Evolutionary conservation across 2,113 vertebrate genomes (phyloP), one percentile per base, ranked within the genome.

Genomic region (Prietella phreatophila): DNA sequence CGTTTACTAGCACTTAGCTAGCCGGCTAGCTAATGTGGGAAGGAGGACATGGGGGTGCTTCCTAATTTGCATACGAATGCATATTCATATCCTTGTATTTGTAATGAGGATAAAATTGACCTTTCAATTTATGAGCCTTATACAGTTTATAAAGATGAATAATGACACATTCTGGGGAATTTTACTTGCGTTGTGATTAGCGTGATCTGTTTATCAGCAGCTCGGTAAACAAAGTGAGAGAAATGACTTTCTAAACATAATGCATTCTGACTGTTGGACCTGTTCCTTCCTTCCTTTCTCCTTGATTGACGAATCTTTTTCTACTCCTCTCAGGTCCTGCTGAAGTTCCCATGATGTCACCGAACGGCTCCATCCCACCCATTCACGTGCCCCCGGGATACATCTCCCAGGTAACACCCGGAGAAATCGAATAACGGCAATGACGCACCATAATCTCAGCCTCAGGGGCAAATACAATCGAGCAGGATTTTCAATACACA

Each of bases 261-360:
- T 67, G 39, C 75, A 53, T 5, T 90, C 39, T 83, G 83, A 80
- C 85, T 53, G 9, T 63, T 63, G 56, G 33, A n/a, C 60, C 58
- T 63, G 0, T 88, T 47, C 33, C 22, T 69, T 69, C 53, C 36
- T 69, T 69, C 53, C 36, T 76, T 63, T 22, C 76, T 55, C 13
- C 61, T 67, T 86, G 89, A 87, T 87, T 89, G 88, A 91, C 69
- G 39, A 19, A 30, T 36, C 87, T 63, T 81, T 67, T 82, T 73
- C 33, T 25, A 85, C 50, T 80, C 36, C 56, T 87, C 53, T 65
- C 84, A 97, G 97, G 97, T 89, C 97, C 97, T 58, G 97, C 97
- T 76, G 96, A 97, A 90, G 97, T 97, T 93, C 97, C 97, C 90
- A 97, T 97, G 97, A 96, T 97, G 96, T 97, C 97, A 92, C 96